Conservation (phyloP, 2,797 vertebrate species). For the Pristis pectinata region DNA sequence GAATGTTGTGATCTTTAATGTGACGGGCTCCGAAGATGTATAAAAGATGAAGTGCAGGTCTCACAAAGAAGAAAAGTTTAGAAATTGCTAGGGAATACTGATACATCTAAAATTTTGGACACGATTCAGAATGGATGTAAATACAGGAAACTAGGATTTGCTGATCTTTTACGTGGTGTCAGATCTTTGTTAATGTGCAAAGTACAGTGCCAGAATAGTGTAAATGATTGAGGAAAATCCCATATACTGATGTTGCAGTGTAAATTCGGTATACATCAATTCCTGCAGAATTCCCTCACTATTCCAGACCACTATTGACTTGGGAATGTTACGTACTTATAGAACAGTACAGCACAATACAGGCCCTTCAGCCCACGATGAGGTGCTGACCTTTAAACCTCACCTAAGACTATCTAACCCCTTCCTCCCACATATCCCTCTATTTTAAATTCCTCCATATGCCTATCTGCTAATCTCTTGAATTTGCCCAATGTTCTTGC, state of each 20-base stretch:
- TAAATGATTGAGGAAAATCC: neutral
- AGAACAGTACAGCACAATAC: no score
- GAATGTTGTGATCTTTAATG: neutral
- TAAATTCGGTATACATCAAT: neutral
- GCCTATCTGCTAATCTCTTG: no score
- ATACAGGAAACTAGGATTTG: neutral
- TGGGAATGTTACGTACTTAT: no score
- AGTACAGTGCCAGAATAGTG: neutral
- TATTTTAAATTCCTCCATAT: no score
- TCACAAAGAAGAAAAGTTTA: neutral
- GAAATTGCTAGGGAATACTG: neutral
- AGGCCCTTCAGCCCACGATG: no score
- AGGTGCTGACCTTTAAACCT: no score
- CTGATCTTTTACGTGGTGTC: neutral
- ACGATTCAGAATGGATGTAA: neutral
- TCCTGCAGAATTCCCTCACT: neutral
- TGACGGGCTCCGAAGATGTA: neutral
- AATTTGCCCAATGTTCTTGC: no score
- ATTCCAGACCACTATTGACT: neutral
- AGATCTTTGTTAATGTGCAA: neutral
- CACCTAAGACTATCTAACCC: no score
- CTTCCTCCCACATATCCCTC: no score
- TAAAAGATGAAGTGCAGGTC: neutral
- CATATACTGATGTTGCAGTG: neutral
- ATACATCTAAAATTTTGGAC: neutral